Conservation (phyloP, 2,113 vertebrate genomes). For the Elephas maximus region DNA sequence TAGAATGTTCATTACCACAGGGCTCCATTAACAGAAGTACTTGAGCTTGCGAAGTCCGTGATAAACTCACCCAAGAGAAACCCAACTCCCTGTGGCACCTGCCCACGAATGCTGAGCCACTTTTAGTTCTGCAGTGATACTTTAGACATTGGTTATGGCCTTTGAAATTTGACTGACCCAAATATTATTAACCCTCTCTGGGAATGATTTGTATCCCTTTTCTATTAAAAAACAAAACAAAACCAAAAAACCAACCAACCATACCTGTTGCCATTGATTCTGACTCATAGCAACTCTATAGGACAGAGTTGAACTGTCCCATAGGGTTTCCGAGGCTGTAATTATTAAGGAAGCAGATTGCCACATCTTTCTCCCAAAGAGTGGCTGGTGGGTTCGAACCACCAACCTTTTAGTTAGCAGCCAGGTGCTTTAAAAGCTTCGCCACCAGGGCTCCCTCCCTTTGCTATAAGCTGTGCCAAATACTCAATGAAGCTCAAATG, state of each 20-base stretch:
- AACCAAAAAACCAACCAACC: too few species aligned
- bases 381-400: not conserved
- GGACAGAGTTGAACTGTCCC: not conserved
- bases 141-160: constrained; percentile 28
- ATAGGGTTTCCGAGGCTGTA: not conserved
- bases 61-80: constrained; percentile 26
- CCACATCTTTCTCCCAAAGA: not conserved
- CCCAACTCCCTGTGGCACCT: constrained; percentile 1
- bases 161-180: constrained; percentile 14
- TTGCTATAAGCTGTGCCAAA: constrained; percentile 35
- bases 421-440: not conserved
- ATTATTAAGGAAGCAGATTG: not conserved
- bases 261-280: not conserved
- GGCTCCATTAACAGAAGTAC: constrained; percentile 22
- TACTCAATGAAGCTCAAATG: constrained; percentile 39
- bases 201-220: not conserved
- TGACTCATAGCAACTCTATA: not conserved
- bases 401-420: not conserved
- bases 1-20: constrained; percentile 41
- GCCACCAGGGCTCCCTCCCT: not conserved
- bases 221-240: not conserved
- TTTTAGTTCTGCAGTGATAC: constrained; percentile 33
- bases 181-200: constrained; percentile 42
- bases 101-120: not conserved
- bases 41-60: not conserved